phyloP scores from a whole-genome alignment of 2,888 invertebrate species.

The Aspidapion aeneum region DNA sequence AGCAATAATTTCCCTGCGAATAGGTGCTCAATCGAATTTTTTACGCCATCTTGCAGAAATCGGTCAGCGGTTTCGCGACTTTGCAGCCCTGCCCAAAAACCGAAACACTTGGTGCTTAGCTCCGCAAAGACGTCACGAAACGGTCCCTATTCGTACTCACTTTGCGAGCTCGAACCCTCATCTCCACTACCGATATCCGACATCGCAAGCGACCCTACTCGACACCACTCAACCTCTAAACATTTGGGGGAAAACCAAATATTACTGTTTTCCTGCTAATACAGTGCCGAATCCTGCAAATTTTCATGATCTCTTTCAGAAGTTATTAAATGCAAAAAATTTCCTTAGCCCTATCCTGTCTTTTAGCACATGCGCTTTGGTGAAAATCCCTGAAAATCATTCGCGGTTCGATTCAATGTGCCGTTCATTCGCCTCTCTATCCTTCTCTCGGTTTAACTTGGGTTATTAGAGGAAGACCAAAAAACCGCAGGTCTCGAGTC shows the following conservation, averaged over 20 bases:
- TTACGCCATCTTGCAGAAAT: slow-evolving; percentile 42
- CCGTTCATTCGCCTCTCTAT: background rate
- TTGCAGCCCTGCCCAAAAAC: background rate
- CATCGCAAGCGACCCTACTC: slow-evolving; percentile 54
- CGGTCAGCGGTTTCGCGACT: slow-evolving; percentile 28
- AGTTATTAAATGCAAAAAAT: background rate
- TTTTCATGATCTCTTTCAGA: background rate
- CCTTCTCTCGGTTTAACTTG: background rate
- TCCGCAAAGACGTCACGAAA: too few relatives aligned
- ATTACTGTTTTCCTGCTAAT: slow-evolving; percentile 27
- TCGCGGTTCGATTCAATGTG: background rate
- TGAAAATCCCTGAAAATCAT: background rate
- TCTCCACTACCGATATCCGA: slow-evolving; percentile 79
- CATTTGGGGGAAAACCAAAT: slow-evolving; percentile 40
- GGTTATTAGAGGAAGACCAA: background rate
- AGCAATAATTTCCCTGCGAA: background rate
- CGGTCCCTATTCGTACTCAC: slow-evolving; percentile 63
- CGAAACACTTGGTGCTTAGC: too few relatives aligned
- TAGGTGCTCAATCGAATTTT: slow-evolving; percentile 25
- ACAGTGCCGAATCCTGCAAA: background rate
- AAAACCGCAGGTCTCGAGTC: background rate
- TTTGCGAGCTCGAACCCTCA: slow-evolving; percentile 76
- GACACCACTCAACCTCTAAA: slow-evolving; percentile 43
- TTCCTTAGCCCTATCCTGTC: background rate
- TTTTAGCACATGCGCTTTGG: background rate